Evolutionary conservation across 2,113 vertebrate genomes (phyloP).

Genomic region (Gila orcuttii): DNA sequence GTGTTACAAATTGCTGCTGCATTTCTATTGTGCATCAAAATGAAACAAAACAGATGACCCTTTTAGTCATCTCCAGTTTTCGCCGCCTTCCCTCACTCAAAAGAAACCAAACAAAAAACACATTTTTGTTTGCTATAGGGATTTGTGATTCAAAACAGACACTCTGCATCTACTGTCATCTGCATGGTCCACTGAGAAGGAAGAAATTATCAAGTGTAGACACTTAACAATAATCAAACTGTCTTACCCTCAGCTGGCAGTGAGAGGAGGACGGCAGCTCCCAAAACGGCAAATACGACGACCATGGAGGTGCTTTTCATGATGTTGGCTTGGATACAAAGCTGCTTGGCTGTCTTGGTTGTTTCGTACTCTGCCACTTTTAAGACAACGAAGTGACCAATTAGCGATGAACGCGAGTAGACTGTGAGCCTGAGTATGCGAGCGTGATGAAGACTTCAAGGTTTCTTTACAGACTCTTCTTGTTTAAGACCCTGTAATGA

Average conservation of each 20-base stretch:
- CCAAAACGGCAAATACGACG: slow-evolving; percentile 44
- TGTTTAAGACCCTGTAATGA: slow-evolving; percentile 51
- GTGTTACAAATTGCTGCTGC: slow-evolving; percentile 30
- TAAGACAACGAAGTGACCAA: not conserved
- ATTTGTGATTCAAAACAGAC: slow-evolving; percentile 22
- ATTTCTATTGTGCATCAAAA: slow-evolving; percentile 26
- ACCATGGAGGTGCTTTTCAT: slow-evolving; percentile 35
- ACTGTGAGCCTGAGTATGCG: not conserved
- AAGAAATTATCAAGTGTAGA: slow-evolving; percentile 11
- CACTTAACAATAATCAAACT: not conserved
- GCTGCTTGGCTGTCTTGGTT: not conserved
- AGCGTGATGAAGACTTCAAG: slow-evolving; percentile 6
- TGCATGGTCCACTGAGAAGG: not conserved
- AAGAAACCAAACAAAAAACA: slow-evolving; percentile 32
- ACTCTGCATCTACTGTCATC: not conserved
- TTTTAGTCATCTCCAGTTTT: not conserved
- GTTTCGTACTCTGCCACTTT: not conserved
- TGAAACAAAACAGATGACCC: slow-evolving; percentile 28
- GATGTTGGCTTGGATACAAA: not conserved
- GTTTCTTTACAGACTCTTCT: slow-evolving; percentile 49
- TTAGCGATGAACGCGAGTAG: not conserved
- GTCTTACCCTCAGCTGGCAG: slow-evolving; percentile 52
- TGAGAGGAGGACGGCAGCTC: slow-evolving; percentile 39
- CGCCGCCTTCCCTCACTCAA: not conserved
- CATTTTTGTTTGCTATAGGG: not conserved